Conservation (phyloP, 2,113 vertebrate species). For the Urocitellus parryii region DNA sequence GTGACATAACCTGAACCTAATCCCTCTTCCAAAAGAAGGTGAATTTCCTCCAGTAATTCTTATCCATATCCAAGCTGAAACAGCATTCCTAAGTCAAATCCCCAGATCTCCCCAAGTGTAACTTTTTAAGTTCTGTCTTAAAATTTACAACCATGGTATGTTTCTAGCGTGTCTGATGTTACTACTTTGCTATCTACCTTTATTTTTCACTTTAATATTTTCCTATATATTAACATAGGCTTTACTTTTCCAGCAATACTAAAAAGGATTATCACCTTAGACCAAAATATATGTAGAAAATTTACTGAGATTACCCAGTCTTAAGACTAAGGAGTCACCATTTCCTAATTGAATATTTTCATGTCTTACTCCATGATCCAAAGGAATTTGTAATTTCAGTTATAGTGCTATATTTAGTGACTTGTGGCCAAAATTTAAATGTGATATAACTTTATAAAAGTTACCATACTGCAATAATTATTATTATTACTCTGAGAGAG, state of each 20-base stretch:
- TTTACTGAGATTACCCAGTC: neutral
- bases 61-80: neutral
- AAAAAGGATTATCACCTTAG: neutral
- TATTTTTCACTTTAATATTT: neutral
- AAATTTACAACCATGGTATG: neutral
- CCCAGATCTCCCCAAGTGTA: neutral
- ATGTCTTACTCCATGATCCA: neutral
- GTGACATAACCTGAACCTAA: neutral
- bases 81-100: neutral
- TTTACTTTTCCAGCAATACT: neutral
- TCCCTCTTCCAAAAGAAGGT: constrained; percentile 8
- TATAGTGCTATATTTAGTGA: neutral
- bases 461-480: neutral
- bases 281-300: neutral
- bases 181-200: neutral
- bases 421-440: neutral
- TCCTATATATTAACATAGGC: neutral
- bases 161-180: neutral
- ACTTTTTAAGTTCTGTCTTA: neutral
- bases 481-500: neutral
- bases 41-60: constrained; percentile 8
- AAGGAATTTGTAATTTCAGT: neutral
- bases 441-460: neutral
- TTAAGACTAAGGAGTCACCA: neutral
- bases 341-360: neutral